Percentiles rank a stretch among this genome's conserved stretches.
These are phyloP conservation scores for Bovichtus variegatus DNA, from an alignment of 2,797 vertebrate species.

Conservation along the genomic window DNA sequence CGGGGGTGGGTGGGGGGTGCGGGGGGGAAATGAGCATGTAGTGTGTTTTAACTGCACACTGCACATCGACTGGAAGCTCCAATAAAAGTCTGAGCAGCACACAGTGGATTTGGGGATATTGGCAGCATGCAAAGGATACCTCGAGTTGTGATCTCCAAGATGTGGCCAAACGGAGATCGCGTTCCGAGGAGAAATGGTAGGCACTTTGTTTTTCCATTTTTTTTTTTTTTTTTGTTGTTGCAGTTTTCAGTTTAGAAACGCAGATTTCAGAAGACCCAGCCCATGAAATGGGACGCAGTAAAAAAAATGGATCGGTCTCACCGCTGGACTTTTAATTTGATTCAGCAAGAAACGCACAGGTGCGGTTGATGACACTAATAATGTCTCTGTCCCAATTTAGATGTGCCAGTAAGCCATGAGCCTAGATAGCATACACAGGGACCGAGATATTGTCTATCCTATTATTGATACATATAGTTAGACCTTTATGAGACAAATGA, in stretches of 20 bases:
- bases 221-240: too few species aligned
- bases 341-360: conserved; percentile 13
- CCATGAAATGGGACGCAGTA: conserved; percentile 3
- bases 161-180: too few species aligned
- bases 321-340: conserved; percentile 8
- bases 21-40: conserved; percentile 16
- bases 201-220: too few species aligned
- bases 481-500: neutral
- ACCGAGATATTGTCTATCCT: neutral
- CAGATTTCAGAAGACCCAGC: neutral
- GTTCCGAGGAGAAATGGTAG: too few species aligned
- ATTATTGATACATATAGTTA: neutral
- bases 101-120: too few species aligned
- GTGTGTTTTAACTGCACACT: conserved; percentile 3
- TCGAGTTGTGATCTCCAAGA: too few species aligned
- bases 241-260: neutral
- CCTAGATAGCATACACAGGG: neutral
- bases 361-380: conserved; percentile 13
- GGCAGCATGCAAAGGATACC: too few species aligned
- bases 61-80: too few species aligned
- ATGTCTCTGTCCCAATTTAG: conserved; percentile 23
- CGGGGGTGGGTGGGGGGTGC: too few species aligned
- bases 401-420: neutral
- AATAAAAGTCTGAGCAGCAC: too few species aligned
- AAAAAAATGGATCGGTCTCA: conserved; percentile 16